Evolutionary conservation across 2,888 invertebrate genomes (phyloP), one percentile per base, ranked within the genome.

Genomic region (Cartodere bifasciata): DNA sequence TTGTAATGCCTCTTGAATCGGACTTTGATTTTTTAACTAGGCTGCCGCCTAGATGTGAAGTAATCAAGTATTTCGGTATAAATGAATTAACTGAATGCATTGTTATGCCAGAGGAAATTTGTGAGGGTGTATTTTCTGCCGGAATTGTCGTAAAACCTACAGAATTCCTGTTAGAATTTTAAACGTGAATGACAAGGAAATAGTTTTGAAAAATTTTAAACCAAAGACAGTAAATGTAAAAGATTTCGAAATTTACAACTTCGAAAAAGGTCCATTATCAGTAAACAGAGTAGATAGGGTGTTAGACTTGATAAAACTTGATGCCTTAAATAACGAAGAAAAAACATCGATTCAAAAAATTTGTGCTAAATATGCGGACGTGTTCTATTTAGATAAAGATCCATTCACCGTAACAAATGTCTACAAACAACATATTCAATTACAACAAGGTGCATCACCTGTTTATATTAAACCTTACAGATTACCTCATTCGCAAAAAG

Each of bases 401-500:
- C 25, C 31, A 13, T 31, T 42, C 27, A 34, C 42, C 4, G 34
- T 38, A 9, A 45, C 44, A 7, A 41, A 45, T 34, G 29, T 44
- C 31, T 40, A 32, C 13, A 36, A 42, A 32, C 36, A 41, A 33
- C 36, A 31, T n/a, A 45, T 39, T 10, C 21, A 31, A 6, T 27
- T 46, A 26, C 28, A 40, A 35, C 16, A 31, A n/a, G 14, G 27
- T 13, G 22, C 32, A n/a, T 31, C 29, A 10, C 37, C 40, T 7
- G 34, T 35, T 23, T 41, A 42, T 32, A 31, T 29, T 6, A 43
- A 43, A 34, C 40, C 35, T 2, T 41, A 45, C 30, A 22, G 45
- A 11, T 25, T 41, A 28, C 42, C 41, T 6, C 30, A 41, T 15
- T 14, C 40, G 13, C 42, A 46, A 37, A 46, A 44, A 36, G 13